A percentile compares a stretch with the other conserved stretches of the same genome.
phyloP scores from a whole-genome alignment of 2,797 vertebrate genomes.

The Knipowitschia caucasica region DNA sequence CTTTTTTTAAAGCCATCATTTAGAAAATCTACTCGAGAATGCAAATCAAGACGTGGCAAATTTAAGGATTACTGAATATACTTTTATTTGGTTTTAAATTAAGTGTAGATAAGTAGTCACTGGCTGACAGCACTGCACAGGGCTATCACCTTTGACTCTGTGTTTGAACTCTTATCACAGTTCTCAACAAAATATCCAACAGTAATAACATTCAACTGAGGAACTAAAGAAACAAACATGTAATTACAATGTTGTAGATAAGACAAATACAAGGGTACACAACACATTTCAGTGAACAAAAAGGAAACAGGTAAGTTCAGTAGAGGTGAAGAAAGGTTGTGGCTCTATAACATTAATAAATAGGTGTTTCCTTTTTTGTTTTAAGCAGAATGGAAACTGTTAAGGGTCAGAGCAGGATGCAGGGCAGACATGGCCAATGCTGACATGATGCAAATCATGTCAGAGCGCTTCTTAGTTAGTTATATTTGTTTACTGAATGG shows the following conservation, averaged over 20 bases:
- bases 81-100: not conserved
- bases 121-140: not conserved
- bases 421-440: slow-evolving; percentile 14
- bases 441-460: slow-evolving; percentile 34
- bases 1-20: slow-evolving; percentile 53
- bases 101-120: not conserved
- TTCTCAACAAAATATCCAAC: no score
- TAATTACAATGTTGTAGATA: not conserved
- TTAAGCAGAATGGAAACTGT: not conserved
- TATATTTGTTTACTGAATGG: not conserved
- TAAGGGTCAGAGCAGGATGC: not conserved
- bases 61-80: not conserved
- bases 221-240: no score
- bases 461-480: not conserved
- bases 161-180: not conserved
- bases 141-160: not conserved
- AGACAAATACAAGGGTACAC: not conserved
- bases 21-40: slow-evolving; percentile 43
- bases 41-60: slow-evolving; percentile 45
- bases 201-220: no score
- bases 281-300: not conserved
- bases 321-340: not conserved
- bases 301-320: not conserved
- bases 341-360: not conserved
- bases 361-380: not conserved